Evolutionary conservation across 2,888 invertebrate genomes (phyloP).

Genomic region (Mallateleia sp.): DNA sequence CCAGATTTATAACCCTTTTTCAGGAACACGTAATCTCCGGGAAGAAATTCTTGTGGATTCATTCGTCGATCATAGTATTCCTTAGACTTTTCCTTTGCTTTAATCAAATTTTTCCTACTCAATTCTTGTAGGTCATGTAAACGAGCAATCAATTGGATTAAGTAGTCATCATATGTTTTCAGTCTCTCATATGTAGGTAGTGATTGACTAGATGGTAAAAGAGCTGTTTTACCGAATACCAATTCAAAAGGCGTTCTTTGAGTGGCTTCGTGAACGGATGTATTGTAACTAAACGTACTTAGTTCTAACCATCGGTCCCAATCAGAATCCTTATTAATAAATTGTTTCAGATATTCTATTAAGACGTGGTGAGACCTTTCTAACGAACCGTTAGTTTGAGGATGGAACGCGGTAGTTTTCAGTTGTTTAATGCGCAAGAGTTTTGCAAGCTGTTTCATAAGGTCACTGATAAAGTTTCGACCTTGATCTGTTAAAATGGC

Average conservation of each 20-base stretch:
- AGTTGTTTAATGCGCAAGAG: conserved; percentile 72
- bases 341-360: no score
- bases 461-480: conserved; percentile 73
- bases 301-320: neutral
- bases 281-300: neutral
- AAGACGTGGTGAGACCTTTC: neutral
- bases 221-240: neutral
- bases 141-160: neutral
- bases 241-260: no score
- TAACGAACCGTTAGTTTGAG: no score
- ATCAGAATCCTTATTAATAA: no score
- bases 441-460: conserved; percentile 71
- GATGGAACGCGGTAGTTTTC: conserved; percentile 71
- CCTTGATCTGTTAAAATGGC: no score
- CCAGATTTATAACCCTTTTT: conserved; percentile 28
- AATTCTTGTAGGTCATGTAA: neutral
- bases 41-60: neutral
- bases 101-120: neutral
- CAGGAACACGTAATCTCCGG: neutral
- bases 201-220: neutral
- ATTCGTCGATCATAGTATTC: neutral
- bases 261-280: no score
- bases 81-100: neutral
- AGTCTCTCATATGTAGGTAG: neutral
- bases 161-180: no score